These are phyloP conservation scores for Ctenicera cuprea DNA, from an alignment of 2,888 invertebrate genomes.

Conservation along the genomic window DNA sequence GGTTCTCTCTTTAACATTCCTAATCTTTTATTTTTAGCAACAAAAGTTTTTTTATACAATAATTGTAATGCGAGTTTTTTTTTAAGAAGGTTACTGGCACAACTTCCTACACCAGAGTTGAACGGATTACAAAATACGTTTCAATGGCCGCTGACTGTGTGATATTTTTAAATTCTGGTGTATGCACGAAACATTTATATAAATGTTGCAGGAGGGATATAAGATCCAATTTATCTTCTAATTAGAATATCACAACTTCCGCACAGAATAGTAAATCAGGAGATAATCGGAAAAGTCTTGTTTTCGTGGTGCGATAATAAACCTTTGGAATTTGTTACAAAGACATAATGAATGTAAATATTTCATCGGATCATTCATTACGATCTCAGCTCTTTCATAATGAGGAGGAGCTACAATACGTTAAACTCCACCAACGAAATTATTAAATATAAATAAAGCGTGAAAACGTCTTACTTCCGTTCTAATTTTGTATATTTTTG, in stretches of 20 bases:
- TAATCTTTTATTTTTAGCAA: too few species aligned
- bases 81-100: too few species aligned
- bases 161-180: conserved; percentile 18
- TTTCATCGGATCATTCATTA: conserved; percentile 21
- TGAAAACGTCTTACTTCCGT: neutral
- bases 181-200: conserved; percentile 4
- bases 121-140: too few species aligned
- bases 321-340: conserved; percentile 11
- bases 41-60: too few species aligned
- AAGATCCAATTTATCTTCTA: conserved; percentile 13
- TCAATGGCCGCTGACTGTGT: too few species aligned
- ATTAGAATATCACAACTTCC: conserved; percentile 16
- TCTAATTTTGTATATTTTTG: neutral
- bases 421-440: conserved; percentile 15
- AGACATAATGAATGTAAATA: conserved; percentile 16
- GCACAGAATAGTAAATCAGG: conserved; percentile 1
- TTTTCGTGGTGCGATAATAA: conserved; percentile 18
- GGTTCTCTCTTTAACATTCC: too few species aligned
- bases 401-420: conserved; percentile 17
- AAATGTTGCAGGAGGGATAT: neutral
- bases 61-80: too few species aligned
- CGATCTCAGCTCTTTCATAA: conserved; percentile 10
- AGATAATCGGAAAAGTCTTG: conserved; percentile 4
- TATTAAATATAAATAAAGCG: neutral
- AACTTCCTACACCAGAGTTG: too few species aligned